phyloP scores from a whole-genome alignment of 2,113 vertebrate genomes.

The Theristicus caerulescens region DNA sequence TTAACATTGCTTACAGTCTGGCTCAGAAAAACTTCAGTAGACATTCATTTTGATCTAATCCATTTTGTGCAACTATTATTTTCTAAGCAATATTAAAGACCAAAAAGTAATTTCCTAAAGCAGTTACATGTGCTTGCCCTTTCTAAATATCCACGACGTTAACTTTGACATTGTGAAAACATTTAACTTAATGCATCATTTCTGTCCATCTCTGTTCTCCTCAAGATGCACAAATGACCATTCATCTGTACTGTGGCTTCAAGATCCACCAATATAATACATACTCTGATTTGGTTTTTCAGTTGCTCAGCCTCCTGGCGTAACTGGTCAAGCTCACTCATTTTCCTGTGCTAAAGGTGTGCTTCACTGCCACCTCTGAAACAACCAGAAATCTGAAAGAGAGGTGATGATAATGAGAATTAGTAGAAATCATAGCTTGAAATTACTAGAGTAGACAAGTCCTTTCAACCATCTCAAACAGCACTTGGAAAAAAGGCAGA shows the following conservation, averaged over 20 bases:
- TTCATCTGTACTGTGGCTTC: not conserved
- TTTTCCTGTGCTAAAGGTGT: conserved; percentile 90
- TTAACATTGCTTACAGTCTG: not conserved
- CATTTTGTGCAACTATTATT: not conserved
- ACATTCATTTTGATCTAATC: not conserved
- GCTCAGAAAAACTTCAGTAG: not conserved
- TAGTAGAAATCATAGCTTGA: not conserved
- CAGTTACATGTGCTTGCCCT: not conserved
- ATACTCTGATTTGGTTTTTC: conserved; percentile 98
- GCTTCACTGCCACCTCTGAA: conserved; percentile 82
- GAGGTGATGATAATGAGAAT: not conserved
- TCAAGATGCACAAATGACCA: not conserved
- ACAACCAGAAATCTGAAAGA: conserved; percentile 84
- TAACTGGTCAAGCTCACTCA: conserved; percentile 99
- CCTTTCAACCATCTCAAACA: not conserved
- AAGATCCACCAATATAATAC: conserved; percentile 42
- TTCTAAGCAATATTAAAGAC: not conserved
- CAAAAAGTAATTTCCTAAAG: not conserved
- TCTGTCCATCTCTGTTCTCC: not conserved
- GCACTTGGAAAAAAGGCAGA: not conserved
- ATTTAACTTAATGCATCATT: not conserved
- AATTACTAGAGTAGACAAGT: not conserved
- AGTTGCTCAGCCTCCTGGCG: conserved; percentile 99
- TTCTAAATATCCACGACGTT: not conserved
- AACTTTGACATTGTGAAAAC: not conserved